Conservation (phyloP, 1,140 invertebrate genomes). For the Trichonephila clavipes region DNA sequence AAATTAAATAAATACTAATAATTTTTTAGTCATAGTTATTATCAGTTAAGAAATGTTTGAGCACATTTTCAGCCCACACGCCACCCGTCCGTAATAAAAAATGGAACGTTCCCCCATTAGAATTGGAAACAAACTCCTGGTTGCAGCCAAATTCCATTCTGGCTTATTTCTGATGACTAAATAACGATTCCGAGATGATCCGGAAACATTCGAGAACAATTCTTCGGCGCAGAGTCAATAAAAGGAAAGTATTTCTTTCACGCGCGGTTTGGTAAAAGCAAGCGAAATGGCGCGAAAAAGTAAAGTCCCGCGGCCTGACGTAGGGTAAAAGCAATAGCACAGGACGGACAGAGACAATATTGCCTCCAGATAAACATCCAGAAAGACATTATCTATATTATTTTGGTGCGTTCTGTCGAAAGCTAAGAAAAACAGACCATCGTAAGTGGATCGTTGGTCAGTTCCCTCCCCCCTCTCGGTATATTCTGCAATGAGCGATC, state of each 20-base stretch:
- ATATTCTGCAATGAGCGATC: not conserved
- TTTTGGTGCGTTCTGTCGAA: not conserved
- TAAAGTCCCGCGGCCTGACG: not conserved
- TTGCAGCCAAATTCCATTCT: too few relatives aligned
- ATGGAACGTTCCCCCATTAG: too few relatives aligned
- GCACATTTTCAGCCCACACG: too few relatives aligned
- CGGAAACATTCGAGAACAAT: too few relatives aligned
- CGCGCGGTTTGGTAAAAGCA: not conserved
- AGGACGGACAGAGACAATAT: constrained; percentile 17
- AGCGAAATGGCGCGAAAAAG: not conserved
- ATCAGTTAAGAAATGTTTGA: too few relatives aligned
- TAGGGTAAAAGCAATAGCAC: not conserved
- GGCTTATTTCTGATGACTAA: too few relatives aligned
- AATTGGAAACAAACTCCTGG: too few relatives aligned
- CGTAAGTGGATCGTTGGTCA: not conserved
- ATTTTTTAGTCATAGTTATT: too few relatives aligned
- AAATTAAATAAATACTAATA: too few relatives aligned
- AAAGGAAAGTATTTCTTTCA: not conserved
- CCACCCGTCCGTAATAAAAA: too few relatives aligned
- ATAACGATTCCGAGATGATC: too few relatives aligned
- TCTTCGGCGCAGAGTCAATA: not conserved
- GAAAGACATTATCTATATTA: not conserved
- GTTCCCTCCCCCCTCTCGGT: too few relatives aligned
- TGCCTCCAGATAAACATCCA: not conserved
- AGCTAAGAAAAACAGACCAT: constrained; percentile 6